Conservation (phyloP, 2,113 vertebrate species). For the Megatriorchis doriae region DNA sequence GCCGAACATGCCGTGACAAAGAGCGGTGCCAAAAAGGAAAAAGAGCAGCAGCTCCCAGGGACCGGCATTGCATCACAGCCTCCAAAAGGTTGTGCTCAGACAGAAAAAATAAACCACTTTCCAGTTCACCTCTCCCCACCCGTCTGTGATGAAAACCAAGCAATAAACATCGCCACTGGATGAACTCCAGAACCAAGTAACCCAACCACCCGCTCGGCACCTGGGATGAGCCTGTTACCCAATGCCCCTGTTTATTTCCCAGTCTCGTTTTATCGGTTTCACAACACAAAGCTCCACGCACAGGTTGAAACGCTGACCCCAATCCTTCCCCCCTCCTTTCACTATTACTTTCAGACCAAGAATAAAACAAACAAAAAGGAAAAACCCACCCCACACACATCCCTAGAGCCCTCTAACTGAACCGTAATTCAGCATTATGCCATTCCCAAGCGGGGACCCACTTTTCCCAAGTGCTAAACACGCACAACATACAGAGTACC, state of each 20-base stretch:
- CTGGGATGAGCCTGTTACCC: slow-evolving; percentile 46
- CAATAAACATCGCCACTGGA: slow-evolving; percentile 9
- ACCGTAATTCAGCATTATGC: accelerated
- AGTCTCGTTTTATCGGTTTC: neutral
- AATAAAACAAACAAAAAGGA: neutral
- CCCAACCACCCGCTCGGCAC: slow-evolving; percentile 35
- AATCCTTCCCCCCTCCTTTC: neutral
- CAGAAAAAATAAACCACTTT: neutral
- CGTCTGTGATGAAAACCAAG: neutral
- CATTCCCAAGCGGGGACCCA: accelerated
- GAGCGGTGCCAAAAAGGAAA: neutral
- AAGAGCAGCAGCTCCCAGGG: neutral
- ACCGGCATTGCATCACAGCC: neutral
- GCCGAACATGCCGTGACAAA: neutral
- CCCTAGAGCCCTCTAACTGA: accelerated
- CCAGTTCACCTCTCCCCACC: neutral
- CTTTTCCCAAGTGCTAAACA: neutral
- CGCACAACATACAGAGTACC: accelerated
- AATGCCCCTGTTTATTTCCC: slow-evolving; percentile 30
- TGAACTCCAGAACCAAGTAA: slow-evolving; percentile 7
- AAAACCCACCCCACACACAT: accelerated
- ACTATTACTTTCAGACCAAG: neutral
- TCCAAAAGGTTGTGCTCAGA: neutral
- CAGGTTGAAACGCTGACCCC: neutral
- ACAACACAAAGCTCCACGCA: neutral